Evolutionary conservation across 2,113 vertebrate species (phyloP), one percentile per base, ranked within the genome.

Genomic region (Tympanuchus pallidicinctus): DNA sequence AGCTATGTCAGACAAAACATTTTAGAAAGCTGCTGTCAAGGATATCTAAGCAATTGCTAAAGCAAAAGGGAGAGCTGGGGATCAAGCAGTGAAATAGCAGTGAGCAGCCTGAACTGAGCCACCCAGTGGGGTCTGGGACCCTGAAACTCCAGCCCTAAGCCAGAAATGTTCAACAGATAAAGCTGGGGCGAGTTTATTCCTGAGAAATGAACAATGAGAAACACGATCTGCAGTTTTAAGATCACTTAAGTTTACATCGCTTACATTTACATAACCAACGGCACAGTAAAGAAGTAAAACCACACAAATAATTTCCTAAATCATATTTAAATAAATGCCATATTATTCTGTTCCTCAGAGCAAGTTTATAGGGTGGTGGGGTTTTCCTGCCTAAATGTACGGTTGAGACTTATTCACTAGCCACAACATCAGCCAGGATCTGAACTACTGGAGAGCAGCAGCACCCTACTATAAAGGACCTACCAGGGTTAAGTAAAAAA

Each of bases 291-390:
- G 89, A 76, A 82, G 78, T n/a, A 61, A 65, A 59, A 83, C 45
- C 27, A 34, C 0, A 0, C 20, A 57, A 66, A 25, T 64, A 45
- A 89, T 73, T 70, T 94, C n/a, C 24, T 54, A 27, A 19, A 30
- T 47, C 64, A 50, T 52, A 43, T 61, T 86, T 88, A 92, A 82
- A 78, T 78, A 81, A 74, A 21, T 16, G 21, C 21, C 34, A 8
- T n/a, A 80, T 85, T 73, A 76, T 59, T 12, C n/a, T 66, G 10
- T 87, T 47, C 38, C 64, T 91, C 63, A 77, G 73, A 34, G 56
- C 60, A 64, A 52, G 19, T 50, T 76, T 57, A 88, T 90, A 82
- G n/a, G 2, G 2, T n/a, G 9, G 10, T 27, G 5, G 81, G 30
- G 28, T 50, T 91, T 79, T 86, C 6, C 78, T 85, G 50, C 25